A percentile compares a stretch with the other conserved stretches of the same genome.
phyloP scores from a whole-genome alignment of 2,888 invertebrate genomes.

The Drosophila austrosaltans region DNA sequence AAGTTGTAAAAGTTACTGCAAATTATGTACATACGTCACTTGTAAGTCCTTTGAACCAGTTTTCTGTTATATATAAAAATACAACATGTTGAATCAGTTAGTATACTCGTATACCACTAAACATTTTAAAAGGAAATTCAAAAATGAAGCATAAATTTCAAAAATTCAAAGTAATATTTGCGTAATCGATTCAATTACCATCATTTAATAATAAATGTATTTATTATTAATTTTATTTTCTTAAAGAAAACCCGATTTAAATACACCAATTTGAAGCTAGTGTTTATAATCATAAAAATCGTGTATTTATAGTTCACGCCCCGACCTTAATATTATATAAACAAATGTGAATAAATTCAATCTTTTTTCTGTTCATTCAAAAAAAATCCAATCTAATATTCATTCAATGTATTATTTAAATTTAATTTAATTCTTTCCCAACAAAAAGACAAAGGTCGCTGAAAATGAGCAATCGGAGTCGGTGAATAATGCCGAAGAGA shows the following conservation, averaged over 20 bases:
- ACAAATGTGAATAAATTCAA: background rate
- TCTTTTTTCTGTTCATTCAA: background rate
- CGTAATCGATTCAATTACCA: too few relatives aligned
- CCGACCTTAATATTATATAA: too few relatives aligned
- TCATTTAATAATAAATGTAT: background rate
- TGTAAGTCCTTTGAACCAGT: background rate
- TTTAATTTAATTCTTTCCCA: conserved; percentile 30
- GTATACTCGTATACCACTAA: too few relatives aligned
- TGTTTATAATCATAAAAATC: too few relatives aligned
- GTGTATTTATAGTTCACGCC: too few relatives aligned
- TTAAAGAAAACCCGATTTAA: too few relatives aligned
- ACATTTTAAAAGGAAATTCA: too few relatives aligned
- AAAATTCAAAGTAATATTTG: too few relatives aligned
- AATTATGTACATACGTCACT: background rate
- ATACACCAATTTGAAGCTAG: too few relatives aligned
- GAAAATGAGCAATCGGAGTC: conserved; percentile 20
- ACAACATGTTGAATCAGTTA: background rate
- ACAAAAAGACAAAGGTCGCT: conserved; percentile 31
- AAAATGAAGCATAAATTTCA: too few relatives aligned
- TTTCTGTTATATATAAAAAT: background rate
- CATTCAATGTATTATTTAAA: conserved; percentile 9
- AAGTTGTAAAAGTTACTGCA: background rate
- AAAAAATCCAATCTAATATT: conserved; percentile 7
- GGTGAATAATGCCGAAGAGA: conserved; percentile 28
- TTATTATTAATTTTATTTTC: too few relatives aligned